phyloP scores from a whole-genome alignment of 2,797 vertebrate genomes.

The Austrolebias charrua region DNA sequence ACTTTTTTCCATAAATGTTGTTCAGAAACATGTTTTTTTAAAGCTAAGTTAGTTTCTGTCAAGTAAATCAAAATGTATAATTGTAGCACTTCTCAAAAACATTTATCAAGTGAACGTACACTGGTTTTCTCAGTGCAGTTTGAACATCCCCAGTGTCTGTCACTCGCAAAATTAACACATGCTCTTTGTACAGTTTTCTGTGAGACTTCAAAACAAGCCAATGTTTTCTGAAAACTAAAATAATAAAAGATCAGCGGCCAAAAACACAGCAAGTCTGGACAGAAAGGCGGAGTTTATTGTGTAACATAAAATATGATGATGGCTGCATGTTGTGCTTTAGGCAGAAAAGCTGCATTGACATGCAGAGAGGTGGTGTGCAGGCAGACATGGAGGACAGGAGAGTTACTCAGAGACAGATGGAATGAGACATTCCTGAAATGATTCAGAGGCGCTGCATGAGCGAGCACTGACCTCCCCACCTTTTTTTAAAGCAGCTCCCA shows the following conservation, averaged over 20 bases:
- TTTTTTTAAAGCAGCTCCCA: conserved; percentile 15
- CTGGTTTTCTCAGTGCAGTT: too few species aligned
- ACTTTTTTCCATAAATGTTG: too few species aligned
- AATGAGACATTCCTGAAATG: conserved; percentile 51
- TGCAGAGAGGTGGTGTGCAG: conserved; percentile 24
- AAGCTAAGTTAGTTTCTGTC: too few species aligned
- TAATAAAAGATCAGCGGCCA: background rate
- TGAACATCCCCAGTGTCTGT: too few species aligned
- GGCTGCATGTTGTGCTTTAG: conserved; percentile 42
- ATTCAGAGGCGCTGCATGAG: conserved; percentile 34
- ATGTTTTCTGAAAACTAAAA: background rate
- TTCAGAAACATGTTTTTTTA: too few species aligned
- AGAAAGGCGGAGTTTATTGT: conserved; percentile 15
- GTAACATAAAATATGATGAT: conserved; percentile 36
- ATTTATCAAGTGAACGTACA: too few species aligned
- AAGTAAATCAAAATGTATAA: too few species aligned
- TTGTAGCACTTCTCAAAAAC: too few species aligned
- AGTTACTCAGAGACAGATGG: conserved; percentile 43
- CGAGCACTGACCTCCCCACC: conserved; percentile 9
- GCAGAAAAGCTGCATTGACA: conserved; percentile 23
- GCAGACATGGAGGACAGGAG: conserved; percentile 15
- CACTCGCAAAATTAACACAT: background rate
- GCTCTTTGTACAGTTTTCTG: background rate
- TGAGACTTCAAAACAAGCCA: background rate
- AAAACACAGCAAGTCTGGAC: background rate